These are phyloP conservation scores for Apotomis turbidana DNA, from an alignment of 2,888 invertebrate genomes.

Conservation along the genomic window DNA sequence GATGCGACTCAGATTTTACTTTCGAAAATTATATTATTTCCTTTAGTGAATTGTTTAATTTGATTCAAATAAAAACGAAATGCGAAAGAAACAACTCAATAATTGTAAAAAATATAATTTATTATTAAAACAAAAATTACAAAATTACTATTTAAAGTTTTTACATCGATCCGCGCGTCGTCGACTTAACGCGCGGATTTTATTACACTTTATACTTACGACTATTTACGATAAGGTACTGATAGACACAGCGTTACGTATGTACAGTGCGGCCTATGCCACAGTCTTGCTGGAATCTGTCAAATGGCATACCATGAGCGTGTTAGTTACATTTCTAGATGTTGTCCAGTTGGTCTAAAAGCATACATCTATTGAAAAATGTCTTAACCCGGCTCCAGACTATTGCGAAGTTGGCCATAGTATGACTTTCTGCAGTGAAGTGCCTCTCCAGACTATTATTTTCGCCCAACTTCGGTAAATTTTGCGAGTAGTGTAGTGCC, in stretches of 20 bases:
- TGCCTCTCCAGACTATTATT: too few relatives aligned
- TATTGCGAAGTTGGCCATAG: too few relatives aligned
- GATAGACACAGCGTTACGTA: conserved; percentile 74
- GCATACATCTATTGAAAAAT: neutral
- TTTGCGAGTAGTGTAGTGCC: too few relatives aligned
- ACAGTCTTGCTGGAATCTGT: conserved; percentile 59
- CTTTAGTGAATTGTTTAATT: too few relatives aligned
- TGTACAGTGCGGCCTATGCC: conserved; percentile 66
- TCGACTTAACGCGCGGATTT: conserved; percentile 58
- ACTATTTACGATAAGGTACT: conserved; percentile 75
- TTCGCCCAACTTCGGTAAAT: too few relatives aligned
- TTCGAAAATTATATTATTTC: too few relatives aligned
- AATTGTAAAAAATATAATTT: conserved; percentile 80
- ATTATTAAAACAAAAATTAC: conserved; percentile 79
- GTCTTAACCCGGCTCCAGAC: too few relatives aligned
- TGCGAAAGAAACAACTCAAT: conserved; percentile 38
- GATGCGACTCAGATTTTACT: too few relatives aligned
- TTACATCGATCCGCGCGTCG: conserved; percentile 59
- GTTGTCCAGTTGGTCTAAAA: neutral
- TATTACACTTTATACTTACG: conserved; percentile 64
- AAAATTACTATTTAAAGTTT: conserved; percentile 65
- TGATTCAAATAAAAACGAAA: neutral
- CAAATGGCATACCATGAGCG: conserved; percentile 1
- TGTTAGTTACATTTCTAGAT: neutral
- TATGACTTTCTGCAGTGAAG: too few relatives aligned